Evolutionary conservation across 2,888 invertebrate genomes (phyloP), one percentile per base, ranked within the genome.

Genomic region (Nineta flava): DNA sequence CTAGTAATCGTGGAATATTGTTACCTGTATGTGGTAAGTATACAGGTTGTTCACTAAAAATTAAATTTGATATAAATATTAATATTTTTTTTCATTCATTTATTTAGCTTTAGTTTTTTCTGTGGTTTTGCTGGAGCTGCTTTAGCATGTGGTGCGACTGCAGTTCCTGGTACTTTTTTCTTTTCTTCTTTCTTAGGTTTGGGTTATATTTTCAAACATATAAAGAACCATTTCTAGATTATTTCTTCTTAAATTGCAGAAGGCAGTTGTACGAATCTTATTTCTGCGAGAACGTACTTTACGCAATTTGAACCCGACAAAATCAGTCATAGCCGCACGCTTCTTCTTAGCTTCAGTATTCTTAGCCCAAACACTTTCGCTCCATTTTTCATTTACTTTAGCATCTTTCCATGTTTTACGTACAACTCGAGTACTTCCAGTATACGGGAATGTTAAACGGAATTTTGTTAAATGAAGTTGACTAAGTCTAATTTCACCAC

Each of bases 391-490:
- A 60, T 80, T 79, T 52, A 97, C 75, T 60, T 94, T 83, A 52
- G 80, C 83, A 13, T 79, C 82, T 35, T 79, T 78, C 95, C 96
- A 97, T 51, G 87, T 85, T 70, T 90, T 88, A 59, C 88, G 80
- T 9, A 99, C 92, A 55, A 86, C 77, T 59, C 83, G 78, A 53
- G 93, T 88, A 32, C 88, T 82, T 43, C 87, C 88, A 58, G 87
- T 84, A 69, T 80, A 90, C 3, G 90, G 87, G 63, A 88, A 87
- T 60, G 80, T 85, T 50, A 96, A 71, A 53, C 83, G 77, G 69
- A 92, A 90, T 65, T 92, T 94, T 1, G 97, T 99, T 58, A 97
- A 74, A 63, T 96, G 92, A 49, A 97, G 73, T 62, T 92, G 85
- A 65, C 85, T 93, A 53, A 96, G 76, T 65, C 92, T 83, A 65